A percentile compares a stretch with the other conserved stretches of the same genome.
Evolutionary conservation across 2,113 vertebrate genomes (phyloP).

Genomic region (Australoheros scitulus): DNA sequence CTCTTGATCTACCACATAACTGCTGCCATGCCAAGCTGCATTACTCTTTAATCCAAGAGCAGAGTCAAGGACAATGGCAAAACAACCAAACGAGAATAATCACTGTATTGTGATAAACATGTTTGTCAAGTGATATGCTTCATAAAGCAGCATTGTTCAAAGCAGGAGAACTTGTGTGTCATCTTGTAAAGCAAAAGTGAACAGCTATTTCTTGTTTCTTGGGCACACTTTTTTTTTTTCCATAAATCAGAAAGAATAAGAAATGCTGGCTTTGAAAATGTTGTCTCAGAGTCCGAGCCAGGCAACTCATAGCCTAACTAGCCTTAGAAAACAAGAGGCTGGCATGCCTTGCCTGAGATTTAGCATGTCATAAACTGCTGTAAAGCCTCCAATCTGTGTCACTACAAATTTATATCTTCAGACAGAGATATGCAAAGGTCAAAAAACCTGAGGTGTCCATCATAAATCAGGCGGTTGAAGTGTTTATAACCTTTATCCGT

Average conservation of each 20-base stretch:
- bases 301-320: constrained; percentile 66
- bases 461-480: constrained; percentile 83
- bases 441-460: constrained; percentile 83
- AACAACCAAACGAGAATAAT: constrained; percentile 1
- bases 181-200: background rate
- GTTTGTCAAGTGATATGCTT: background rate
- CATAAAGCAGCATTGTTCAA: constrained; percentile 1
- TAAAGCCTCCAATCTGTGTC: constrained; percentile 87
- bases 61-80: constrained; percentile 58
- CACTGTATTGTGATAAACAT: constrained; percentile 2
- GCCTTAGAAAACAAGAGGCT: constrained; percentile 76
- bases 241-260: constrained; percentile 2
- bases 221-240: background rate
- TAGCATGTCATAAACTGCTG: constrained; percentile 85
- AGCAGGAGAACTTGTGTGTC: background rate
- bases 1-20: constrained; percentile 35
- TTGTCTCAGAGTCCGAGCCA: constrained; percentile 35
- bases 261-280: constrained; percentile 35
- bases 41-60: constrained; percentile 54
- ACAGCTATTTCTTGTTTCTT: background rate
- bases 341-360: constrained; percentile 77
- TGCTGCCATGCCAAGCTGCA: constrained; percentile 53
- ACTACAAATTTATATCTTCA: constrained; percentile 84
- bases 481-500: constrained; percentile 85
- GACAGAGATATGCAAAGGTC: constrained; percentile 86